Evolutionary conservation across 1,140 invertebrate genomes (phyloP).

Genomic region (Paraescarpia echinospica): DNA sequence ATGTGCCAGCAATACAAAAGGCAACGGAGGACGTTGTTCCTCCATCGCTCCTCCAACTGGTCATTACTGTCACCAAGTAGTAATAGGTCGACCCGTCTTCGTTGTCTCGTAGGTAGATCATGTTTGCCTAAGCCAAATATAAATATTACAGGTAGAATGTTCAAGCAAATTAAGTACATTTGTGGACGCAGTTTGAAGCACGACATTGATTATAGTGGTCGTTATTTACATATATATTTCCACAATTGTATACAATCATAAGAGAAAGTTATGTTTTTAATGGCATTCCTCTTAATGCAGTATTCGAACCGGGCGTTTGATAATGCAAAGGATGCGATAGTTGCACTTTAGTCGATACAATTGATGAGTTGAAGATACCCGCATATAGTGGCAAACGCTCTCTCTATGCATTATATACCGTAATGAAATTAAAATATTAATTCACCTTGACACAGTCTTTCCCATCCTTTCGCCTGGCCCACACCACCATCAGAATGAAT

Average conservation of each 20-base stretch:
- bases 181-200: no score
- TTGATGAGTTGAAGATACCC: neutral
- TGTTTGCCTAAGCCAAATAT: neutral
- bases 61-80: neutral
- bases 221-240: no score
- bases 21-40: neutral
- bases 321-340: no score
- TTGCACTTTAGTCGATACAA: no score
- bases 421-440: neutral
- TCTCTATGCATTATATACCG: no score
- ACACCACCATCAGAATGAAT: neutral
- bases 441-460: neutral
- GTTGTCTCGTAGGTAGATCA: neutral
- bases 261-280: no score
- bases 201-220: no score
- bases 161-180: no score
- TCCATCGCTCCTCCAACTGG: neutral
- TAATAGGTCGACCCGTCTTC: neutral
- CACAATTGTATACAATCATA: no score
- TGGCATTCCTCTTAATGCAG: no score
- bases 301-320: no score
- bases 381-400: neutral
- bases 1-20: neutral
- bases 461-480: neutral
- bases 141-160: neutral